A percentile compares a stretch with the other conserved stretches of the same genome.
Evolutionary conservation across 2,113 vertebrate genomes (phyloP).

Genomic region (Amblyornis subalaris): DNA sequence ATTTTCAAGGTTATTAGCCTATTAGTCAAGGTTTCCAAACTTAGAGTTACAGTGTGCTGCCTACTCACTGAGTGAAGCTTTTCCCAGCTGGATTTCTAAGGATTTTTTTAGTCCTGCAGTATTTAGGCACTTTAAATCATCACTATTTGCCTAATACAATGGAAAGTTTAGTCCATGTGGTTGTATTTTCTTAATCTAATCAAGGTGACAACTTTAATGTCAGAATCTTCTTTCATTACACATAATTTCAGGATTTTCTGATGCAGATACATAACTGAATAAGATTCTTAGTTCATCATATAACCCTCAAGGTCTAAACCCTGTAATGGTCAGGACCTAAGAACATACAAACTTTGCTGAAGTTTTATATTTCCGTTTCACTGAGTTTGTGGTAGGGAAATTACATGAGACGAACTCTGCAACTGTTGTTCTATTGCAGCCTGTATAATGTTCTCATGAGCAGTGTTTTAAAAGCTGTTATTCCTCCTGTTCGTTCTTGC

Average conservation of each 20-base stretch:
- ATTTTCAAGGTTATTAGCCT: not conserved
- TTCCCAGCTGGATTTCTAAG: not conserved
- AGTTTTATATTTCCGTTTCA: not conserved
- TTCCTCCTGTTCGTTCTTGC: not conserved
- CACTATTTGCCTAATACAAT: conserved; percentile 14
- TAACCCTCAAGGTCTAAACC: not conserved
- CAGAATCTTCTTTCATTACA: not conserved
- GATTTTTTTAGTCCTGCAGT: conserved; percentile 1
- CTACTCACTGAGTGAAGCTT: not conserved
- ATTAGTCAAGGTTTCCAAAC: not conserved
- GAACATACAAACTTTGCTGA: not conserved
- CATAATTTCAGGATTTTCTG: not conserved
- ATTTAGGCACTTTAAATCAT: not conserved
- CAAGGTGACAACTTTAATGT: not conserved
- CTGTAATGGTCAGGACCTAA: not conserved
- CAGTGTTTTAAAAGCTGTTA: not conserved
- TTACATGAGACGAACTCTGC: not conserved
- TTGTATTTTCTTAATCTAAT: conserved; percentile 13
- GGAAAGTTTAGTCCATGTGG: conserved; percentile 5
- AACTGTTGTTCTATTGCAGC: not conserved
- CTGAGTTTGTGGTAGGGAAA: not conserved
- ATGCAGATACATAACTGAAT: not conserved
- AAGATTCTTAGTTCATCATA: not conserved
- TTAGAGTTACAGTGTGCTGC: not conserved
- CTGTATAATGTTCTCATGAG: not conserved